These are phyloP conservation scores for Dione juno DNA, from an alignment of 2,888 invertebrate genomes.

Conservation along the genomic window DNA sequence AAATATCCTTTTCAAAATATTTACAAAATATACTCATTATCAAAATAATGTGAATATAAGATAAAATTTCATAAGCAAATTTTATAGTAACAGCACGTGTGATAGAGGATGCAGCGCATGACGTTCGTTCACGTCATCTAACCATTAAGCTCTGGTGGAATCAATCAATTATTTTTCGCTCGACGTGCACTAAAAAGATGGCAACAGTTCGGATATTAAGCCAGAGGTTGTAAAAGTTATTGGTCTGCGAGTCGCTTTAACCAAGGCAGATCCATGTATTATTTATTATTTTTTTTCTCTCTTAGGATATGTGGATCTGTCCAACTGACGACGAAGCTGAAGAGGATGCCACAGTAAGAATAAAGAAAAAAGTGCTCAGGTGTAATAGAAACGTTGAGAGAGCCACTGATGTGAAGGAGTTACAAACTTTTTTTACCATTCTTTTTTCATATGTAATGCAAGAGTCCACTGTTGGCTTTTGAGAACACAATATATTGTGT, in stretches of 20 bases:
- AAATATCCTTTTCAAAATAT: not conserved
- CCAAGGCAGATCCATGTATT: not conserved
- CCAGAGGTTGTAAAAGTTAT: conserved; percentile 18
- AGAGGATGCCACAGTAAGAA: no score
- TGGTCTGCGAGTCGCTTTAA: not conserved
- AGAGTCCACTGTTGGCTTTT: no score
- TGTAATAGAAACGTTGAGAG: no score
- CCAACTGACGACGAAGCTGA: no score
- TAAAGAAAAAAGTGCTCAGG: no score
- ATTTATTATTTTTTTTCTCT: no score
- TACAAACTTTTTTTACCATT: no score
- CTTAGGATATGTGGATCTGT: no score
- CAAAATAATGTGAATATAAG: conserved; percentile 1
- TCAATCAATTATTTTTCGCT: conserved; percentile 81
- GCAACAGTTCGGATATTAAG: conserved; percentile 70
- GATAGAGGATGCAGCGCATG: conserved; percentile 36
- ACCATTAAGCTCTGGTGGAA: conserved; percentile 68
- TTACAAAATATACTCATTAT: not conserved
- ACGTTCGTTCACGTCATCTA: conserved; percentile 66
- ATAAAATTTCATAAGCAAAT: conserved; percentile 16
- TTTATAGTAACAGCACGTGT: conserved; percentile 24
- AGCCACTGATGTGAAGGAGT: no score
- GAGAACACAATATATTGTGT: no score
- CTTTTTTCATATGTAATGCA: no score
- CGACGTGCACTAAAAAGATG: conserved; percentile 71